Evolutionary conservation across 2,888 invertebrate species (phyloP).

Genomic region (Rhogogaster chlorosoma): DNA sequence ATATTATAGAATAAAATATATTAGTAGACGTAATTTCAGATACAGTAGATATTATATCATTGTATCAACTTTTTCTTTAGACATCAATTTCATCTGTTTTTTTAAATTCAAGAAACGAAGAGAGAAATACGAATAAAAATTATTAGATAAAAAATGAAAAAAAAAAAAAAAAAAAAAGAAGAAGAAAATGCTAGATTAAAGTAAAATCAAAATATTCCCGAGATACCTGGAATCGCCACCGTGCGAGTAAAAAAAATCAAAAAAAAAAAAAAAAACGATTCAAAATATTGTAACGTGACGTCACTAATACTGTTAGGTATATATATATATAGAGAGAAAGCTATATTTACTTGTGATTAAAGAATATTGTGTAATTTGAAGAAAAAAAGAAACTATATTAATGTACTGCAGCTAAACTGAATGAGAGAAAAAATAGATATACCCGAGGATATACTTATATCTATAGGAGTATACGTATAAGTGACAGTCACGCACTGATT

Average conservation of each 20-base stretch:
- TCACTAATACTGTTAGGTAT: not conserved
- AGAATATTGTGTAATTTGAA: not conserved
- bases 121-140: no score
- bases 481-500: constrained; percentile 27
- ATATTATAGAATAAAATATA: not conserved
- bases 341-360: not conserved
- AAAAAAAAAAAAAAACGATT: not conserved
- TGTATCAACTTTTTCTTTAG: not conserved
- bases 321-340: not conserved
- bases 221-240: constrained; percentile 16
- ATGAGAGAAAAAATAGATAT: not conserved
- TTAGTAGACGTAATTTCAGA: not conserved
- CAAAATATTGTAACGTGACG: constrained; percentile 7
- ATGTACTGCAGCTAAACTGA: not conserved
- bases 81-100: not conserved
- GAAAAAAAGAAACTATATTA: not conserved
- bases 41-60: not conserved
- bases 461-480: not conserved
- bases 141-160: not conserved
- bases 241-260: not conserved
- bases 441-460: not conserved
- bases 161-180: not conserved
- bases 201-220: not conserved
- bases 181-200: not conserved
- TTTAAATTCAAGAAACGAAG: not conserved